Evolutionary conservation across 2,888 invertebrate species (phyloP).

Genomic region (Acholoe squamosa): DNA sequence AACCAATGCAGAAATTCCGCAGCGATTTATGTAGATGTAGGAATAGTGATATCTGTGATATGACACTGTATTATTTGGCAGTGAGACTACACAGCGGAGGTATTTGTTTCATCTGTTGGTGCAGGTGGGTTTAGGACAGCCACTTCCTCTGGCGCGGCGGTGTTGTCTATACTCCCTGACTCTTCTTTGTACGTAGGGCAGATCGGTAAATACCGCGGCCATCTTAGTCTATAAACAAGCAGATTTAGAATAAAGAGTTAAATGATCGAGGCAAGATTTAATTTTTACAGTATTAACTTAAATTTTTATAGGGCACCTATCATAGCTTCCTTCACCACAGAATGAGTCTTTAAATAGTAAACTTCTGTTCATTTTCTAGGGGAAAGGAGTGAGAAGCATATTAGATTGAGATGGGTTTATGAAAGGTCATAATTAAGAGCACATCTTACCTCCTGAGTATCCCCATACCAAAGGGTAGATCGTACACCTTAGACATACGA

Average conservation of each 20-base stretch:
- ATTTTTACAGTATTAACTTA: background rate
- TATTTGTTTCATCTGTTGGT: background rate
- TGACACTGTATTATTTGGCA: background rate
- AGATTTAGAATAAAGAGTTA: background rate
- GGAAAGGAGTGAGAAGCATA: background rate
- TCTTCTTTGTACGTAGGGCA: slow-evolving; percentile 54
- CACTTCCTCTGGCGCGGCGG: background rate
- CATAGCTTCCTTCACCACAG: background rate
- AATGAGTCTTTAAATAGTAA: background rate
- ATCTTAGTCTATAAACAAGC: background rate
- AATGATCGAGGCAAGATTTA: background rate
- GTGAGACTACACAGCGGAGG: background rate
- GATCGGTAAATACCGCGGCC: slow-evolving; percentile 10
- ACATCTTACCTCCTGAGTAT: slow-evolving; percentile 53
- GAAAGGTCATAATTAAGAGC: no score
- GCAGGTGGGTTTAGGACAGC: slow-evolving; percentile 18
- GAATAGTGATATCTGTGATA: background rate
- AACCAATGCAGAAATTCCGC: no score
- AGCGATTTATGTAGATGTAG: no score
- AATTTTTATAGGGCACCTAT: background rate
- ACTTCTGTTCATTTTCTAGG: background rate
- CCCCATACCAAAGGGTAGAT: slow-evolving; percentile 67
- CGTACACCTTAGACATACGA: slow-evolving; percentile 66
- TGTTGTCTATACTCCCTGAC: background rate
- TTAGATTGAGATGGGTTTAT: background rate